Percentiles rank a stretch among this genome's conserved stretches.
phyloP scores from a whole-genome alignment of 2,888 invertebrate species.

The Scrobipalpa costella region DNA sequence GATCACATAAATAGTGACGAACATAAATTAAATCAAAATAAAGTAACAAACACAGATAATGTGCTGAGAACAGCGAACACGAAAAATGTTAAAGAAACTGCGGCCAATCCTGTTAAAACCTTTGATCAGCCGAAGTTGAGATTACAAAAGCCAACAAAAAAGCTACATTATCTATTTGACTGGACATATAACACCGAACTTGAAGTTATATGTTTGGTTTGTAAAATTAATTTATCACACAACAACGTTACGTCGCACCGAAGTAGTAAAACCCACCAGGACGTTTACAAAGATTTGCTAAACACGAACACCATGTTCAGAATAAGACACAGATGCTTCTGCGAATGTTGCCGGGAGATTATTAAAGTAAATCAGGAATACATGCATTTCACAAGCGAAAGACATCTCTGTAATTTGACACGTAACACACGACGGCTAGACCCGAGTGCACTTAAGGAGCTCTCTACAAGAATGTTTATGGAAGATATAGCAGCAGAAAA shows the following conservation, averaged over 20 bases:
- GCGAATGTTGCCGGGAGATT: conserved; percentile 11
- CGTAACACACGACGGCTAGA: not conserved
- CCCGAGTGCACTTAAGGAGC: not conserved
- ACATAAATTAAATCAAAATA: not conserved
- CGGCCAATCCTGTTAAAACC: not conserved
- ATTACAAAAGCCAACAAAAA: not conserved
- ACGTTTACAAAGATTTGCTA: not conserved
- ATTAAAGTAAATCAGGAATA: not conserved
- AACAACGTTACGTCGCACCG: not conserved
- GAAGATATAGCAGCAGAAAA: not conserved
- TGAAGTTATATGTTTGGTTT: not conserved
- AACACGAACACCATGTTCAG: conserved; percentile 14
- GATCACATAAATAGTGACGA: conserved; percentile 2
- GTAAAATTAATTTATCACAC: not conserved
- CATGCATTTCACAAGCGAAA: not conserved
- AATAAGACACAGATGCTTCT: conserved; percentile 9
- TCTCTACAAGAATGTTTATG: conserved; percentile 2
- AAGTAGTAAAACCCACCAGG: not conserved
- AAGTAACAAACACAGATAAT: not conserved
- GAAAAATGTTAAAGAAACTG: not conserved
- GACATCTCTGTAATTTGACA: not conserved
- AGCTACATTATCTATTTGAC: not conserved
- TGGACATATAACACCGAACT: not conserved
- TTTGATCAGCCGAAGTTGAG: not conserved
- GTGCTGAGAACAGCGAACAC: not conserved